A percentile compares a stretch with the other conserved stretches of the same genome.
These are phyloP conservation scores for Volucella bombylans DNA, from an alignment of 2,888 invertebrate genomes.

Conservation along the genomic window DNA sequence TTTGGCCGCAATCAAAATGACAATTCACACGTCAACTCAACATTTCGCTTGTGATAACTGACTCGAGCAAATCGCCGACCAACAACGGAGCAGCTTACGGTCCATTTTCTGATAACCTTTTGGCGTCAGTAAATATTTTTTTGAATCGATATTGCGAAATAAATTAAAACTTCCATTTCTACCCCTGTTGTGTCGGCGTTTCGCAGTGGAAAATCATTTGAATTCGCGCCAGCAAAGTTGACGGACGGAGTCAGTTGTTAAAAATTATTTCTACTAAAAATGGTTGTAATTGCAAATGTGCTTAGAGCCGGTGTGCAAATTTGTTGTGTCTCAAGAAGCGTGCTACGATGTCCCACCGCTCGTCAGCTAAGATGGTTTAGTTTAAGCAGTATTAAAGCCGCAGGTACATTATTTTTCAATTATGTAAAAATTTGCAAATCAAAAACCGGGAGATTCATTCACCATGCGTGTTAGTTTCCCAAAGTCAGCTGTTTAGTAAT, in stretches of 20 bases:
- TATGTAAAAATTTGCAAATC: constrained; percentile 46
- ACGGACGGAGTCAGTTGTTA: constrained; percentile 29
- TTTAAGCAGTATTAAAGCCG: constrained; percentile 75
- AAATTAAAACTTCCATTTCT: constrained; percentile 29
- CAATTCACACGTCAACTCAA: constrained; percentile 23
- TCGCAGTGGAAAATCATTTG: constrained; percentile 72
- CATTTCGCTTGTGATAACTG: constrained; percentile 6
- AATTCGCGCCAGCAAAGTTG: constrained; percentile 62
- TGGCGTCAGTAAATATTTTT: constrained; percentile 34
- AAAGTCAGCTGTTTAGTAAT: constrained; percentile 4
- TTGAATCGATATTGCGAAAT: constrained; percentile 11
- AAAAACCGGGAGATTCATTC: constrained; percentile 44
- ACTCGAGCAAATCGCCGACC: constrained; percentile 46
- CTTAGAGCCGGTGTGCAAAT: constrained; percentile 76
- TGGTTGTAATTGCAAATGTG: constrained; percentile 79
- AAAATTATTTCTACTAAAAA: constrained; percentile 66
- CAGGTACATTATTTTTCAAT: constrained; percentile 76
- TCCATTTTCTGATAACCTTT: constrained; percentile 62
- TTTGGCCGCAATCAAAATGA: not conserved
- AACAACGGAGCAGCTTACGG: constrained; percentile 58
- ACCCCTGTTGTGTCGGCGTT: constrained; percentile 19
- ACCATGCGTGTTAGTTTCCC: constrained; percentile 45
- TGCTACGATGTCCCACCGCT: constrained; percentile 45
- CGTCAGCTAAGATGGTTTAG: constrained; percentile 76
- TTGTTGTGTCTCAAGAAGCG: constrained; percentile 66